Evolutionary conservation across 2,888 invertebrate genomes (phyloP), one percentile per base, ranked within the genome.

Genomic region (Temnothorax unifasciatus): DNA sequence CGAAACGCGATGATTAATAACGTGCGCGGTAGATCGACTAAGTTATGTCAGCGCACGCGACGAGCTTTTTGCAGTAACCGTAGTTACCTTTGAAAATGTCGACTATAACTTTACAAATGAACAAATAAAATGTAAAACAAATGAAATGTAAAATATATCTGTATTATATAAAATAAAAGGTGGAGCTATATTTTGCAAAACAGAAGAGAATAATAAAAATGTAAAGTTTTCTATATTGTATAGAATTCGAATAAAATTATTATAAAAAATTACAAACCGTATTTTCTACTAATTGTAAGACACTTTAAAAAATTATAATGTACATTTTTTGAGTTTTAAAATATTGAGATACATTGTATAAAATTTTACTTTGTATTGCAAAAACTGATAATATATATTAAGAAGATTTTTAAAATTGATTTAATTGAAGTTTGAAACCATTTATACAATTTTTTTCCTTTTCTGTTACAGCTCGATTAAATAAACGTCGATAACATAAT

Each of bases 41-140:
- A 21, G 77, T 89, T 89, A 87, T 81, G 76, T 86, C 84, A 89
- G 83, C 54, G 50, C 54, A 41, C 44, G 18, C 73, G 47, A 71
- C 50, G 41, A 47, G 15, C 41, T 68, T 77, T 77, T 41, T 34
- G 29, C 69, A 8, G 13, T 38, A n/a, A 59, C 6, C 34, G 18
- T 59, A 59, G 18, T 79, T 25, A 68, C 47, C 15, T 66, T n/a
- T 66, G n/a, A 59, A 44, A 68, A 3, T 61, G 13, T 13, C 44
- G 1, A 18, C n/a, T 61, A 44, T 29, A 47, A 75, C n/a, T 61
- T 47, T 34, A 34, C n/a, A 11, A 52, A 50, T 44, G 2, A 64
- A 25, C 21, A 52, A 34, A 34, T 34, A 34, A 34, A 34, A 18
- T 21, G 3, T 21, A 21, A 15, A 6, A 64, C 21, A 52, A 34